Base-by-base conservation (phyloP, 2,113 vertebrate genomes). In the Megatriorchis doriae region DNA sequence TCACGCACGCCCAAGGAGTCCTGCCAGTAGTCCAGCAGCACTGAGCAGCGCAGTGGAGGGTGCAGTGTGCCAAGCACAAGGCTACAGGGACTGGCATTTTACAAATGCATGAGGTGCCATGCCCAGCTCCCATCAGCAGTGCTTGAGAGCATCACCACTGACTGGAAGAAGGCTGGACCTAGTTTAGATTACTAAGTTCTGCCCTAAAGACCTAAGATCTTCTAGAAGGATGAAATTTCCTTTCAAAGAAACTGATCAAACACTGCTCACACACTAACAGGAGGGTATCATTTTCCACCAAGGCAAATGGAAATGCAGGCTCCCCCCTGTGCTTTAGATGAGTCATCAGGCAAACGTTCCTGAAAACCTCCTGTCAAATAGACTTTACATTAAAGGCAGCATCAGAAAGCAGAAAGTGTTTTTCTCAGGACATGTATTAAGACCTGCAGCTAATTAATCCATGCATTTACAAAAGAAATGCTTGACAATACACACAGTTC, bases 361-460 rank as follows among this genome's bases (percentile, higher is more conserved):
- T 67, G 61, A 94, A 90, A 75, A 25, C 68, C 80, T 93, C 78
- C 75, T 72, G 68, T 87, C 95, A 97, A 79, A 84, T 6, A 88
- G 61, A 29, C 68, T 84, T 59, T 11, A 53, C 70, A 68, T 81
- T 81, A 87, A 89, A 94, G 68, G 43, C 68, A 79, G 66, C 19
- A 20, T 67, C 93, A 81, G 52, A 75, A 86, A 88, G 86, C 58
- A 93, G 31, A 27, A 53, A 89, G 48, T 66, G 81, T 75, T 94
- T 94, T 88, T 86, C 91, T 89, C 65, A 15, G 80, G 95, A 83
- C 62, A n/a, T 42, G 27, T 38, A 34, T 72, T 78, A 72, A 75
- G 43, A 79, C 25, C 95, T 93, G 83, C 68, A 81, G 86, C 80
- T 88, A 93, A 96, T 97, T 91, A 93, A 89, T 89, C 61, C 72